Base-by-base conservation (phyloP, 2,888 invertebrate species). In the Smittia sp. region DNA sequence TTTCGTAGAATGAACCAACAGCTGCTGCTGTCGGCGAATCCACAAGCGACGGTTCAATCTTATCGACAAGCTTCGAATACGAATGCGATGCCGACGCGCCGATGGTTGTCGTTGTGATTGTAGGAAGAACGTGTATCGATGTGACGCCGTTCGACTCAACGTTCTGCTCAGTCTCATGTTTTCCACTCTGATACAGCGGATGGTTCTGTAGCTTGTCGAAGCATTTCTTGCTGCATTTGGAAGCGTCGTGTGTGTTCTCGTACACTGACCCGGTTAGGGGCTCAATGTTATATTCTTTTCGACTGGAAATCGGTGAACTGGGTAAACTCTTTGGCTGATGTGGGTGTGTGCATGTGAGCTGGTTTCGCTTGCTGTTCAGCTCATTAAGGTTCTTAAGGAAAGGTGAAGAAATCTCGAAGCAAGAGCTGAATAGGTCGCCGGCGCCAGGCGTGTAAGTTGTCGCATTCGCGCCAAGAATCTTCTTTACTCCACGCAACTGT, bases 401-500 rank as follows among this genome's bases (percentile, higher is more conserved):
- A 54, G 92, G 89, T 0, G 91, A 90, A 1, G 91, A 89, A n/a
- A 69, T 52, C 79, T 91, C 92, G 78, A 90, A 88, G 80, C 91
- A 91, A 6, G 91, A 90, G 65, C 91, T 91, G 79, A 92, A 91
- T 58, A 88, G 79, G 78, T 88, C 87, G 41, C 84, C 84, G 27
- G 83, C 84, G 39, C 84, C 82, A 0, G 83, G 81, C 1, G 83
- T 80, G 75, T 83, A 83, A 0, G 84, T 83, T 75, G 82, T 83
- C 67, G 85, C 82, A 78, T 82, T 84, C 46, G 88, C 88, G 75
- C 92, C 93, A 1, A 93, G 85, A 75, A 93, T 90, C 83, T 89
- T 90, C 83, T 91, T 92, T 73, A 93, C 92, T 76, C 93, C 93
- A 76, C 91, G 87, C 81, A 90, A 88, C 77, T 90, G 88, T 77